A percentile compares a stretch with the other conserved stretches of the same genome.
These are phyloP conservation scores for Melanitta fusca DNA, from an alignment of 2,797 vertebrate genomes.

Conservation along the genomic window DNA sequence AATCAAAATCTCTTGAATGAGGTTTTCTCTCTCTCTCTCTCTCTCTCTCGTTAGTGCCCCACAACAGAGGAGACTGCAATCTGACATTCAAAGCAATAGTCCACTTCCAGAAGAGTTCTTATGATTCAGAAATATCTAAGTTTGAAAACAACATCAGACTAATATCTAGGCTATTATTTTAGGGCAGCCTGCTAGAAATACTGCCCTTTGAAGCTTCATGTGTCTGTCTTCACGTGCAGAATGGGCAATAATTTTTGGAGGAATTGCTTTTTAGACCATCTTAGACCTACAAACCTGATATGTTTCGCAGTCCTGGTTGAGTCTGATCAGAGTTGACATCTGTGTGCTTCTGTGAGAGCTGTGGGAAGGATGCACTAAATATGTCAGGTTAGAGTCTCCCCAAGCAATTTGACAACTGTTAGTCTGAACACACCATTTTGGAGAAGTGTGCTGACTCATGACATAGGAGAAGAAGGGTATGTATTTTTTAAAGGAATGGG, in stretches of 20 bases:
- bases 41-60: too few species aligned
- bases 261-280: neutral
- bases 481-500: neutral
- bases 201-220: neutral
- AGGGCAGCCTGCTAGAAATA: neutral
- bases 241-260: neutral
- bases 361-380: constrained; percentile 19
- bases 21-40: too few species aligned
- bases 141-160: neutral
- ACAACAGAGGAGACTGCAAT: neutral
- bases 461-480: neutral
- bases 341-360: constrained; percentile 29
- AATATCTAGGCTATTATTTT: neutral
- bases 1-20: neutral
- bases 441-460: constrained; percentile 37
- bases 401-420: neutral
- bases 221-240: neutral
- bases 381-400: constrained; percentile 35
- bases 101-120: neutral
- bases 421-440: neutral
- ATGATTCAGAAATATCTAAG: neutral
- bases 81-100: neutral
- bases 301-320: constrained; percentile 19
- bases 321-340: constrained; percentile 4
- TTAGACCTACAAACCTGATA: neutral